Evolutionary conservation across 2,888 invertebrate genomes (phyloP), one percentile per base, ranked within the genome.

Genomic region (Patella depressa): DNA sequence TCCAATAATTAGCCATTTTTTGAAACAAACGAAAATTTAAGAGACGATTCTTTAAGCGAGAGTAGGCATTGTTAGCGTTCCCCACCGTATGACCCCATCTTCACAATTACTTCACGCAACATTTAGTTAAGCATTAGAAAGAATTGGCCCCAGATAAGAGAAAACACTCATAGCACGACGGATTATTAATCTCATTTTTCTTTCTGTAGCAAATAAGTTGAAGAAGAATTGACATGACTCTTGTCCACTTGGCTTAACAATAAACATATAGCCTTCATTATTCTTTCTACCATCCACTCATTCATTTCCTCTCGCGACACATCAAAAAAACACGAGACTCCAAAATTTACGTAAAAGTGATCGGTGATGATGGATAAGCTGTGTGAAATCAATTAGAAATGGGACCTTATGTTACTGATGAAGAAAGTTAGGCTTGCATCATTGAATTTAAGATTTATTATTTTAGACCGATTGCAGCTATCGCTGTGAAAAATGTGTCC

Each of bases 401-500:
- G 24, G 24, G 65, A 65, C 65, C 65, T 65, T 65, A 65, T 65
- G 65, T 65, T 65, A 24, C 19, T 19, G 65, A 65, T 65, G 65
- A 65, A 65, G 19, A 65, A 65, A 24, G 65, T 65, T 65, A 65
- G 12, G 65, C 24, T 65, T 65, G 65, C 65, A 65, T 65, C 65
- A 65, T 65, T 65, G 65, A 19, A 19, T 65, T 65, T 65, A 19
- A 65, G 65, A 65, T 65, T 65, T 65, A 65, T 65, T 65, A 65
- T 65, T 65, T 65, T 65, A 65, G 65, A 65, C 65, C 65, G 65
- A 65, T 65, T 65, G 65, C 65, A 65, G 80, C 77, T 80, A 80
- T 80, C 80, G 71, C 75, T 45, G 73, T 75, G 78, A 79, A 78
- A 78, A 80, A 80, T 73, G 78, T 78, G 73, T 77, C 73, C 24